Base-by-base conservation (phyloP, 1,140 invertebrate genomes). In the Hypsibius dujardini region DNA sequence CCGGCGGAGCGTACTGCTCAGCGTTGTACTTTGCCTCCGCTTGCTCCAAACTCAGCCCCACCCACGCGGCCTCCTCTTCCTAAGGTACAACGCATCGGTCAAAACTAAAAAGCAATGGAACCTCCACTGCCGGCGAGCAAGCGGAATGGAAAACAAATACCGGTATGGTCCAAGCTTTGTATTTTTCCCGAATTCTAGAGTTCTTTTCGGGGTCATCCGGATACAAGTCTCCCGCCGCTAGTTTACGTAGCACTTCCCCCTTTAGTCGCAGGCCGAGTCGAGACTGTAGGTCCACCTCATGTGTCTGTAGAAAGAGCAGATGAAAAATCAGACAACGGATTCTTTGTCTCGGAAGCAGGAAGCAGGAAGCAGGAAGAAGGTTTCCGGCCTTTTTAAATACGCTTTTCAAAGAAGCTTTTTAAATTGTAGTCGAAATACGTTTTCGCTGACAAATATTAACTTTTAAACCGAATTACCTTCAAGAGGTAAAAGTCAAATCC, bases 401-500 rank as follows among this genome's bases (percentile, higher is more conserved):
- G 28, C 15, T 40, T 70, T 72, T 69, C 46, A 70, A 70, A 72
- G 73, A 75, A 73, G 71, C 72, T 74, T 71, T 73, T 69, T 70
- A 60, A 47, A 56, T 12, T 47, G 71, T 70, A 76, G 50, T 12
- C 72, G 75, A n/a, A n/a, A n/a, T n/a, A n/a, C n/a, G n/a, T n/a
- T n/a, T n/a, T n/a, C n/a, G n/a, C n/a, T n/a, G n/a, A n/a, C n/a
- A n/a, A n/a, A n/a, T n/a, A n/a, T n/a, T n/a, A n/a, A n/a, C n/a
- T n/a, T n/a, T n/a, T n/a, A n/a, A n/a, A n/a, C n/a, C n/a, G n/a
- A n/a, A n/a, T n/a, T 78, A 88, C 88, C 83, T 92, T 87, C 1
- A 97, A 82, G 74, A 98, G 81, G 81, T 98, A 98, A 79, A 88
- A 85, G 82, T 99, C 95, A 76, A 99, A 89, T 46, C 95, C 95